phyloP scores from a whole-genome alignment of 2,888 invertebrate species.

The Drosophila phalerata region DNA sequence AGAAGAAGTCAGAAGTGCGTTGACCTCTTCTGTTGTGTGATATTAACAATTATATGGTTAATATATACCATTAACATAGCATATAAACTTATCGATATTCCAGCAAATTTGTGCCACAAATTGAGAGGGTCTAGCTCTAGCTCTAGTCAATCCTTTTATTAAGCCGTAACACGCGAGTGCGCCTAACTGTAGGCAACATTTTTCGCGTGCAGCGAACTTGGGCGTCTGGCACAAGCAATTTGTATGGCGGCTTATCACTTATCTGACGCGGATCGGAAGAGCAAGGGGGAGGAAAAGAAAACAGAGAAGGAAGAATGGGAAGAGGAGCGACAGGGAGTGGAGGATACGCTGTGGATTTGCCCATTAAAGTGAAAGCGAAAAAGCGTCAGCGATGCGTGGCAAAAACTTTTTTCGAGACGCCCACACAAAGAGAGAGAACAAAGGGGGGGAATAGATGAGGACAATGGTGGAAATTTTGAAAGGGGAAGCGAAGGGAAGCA shows the following conservation, averaged over 20 bases:
- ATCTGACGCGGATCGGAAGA: slow-evolving; percentile 49
- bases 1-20: neutral
- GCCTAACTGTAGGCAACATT: slow-evolving; percentile 41
- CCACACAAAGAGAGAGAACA: neutral
- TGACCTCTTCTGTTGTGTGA: neutral
- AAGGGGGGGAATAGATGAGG: neutral
- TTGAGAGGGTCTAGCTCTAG: neutral
- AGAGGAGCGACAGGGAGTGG: neutral
- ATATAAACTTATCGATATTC: slow-evolving; percentile 8
- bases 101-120: slow-evolving; percentile 1
- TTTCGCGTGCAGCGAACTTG: slow-evolving; percentile 30
- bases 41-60: neutral
- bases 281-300: neutral
- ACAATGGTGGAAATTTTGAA: neutral
- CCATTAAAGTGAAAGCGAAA: slow-evolving; percentile 65
- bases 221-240: slow-evolving; percentile 55
- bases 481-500: neutral
- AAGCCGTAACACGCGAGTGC: slow-evolving; percentile 32
- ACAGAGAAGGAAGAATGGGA: neutral
- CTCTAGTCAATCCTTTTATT: slow-evolving; percentile 52
- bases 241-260: slow-evolving; percentile 75
- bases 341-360: slow-evolving; percentile 57
- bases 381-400: slow-evolving; percentile 65
- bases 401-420: slow-evolving; percentile 39
- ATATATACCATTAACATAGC: neutral